These are phyloP conservation scores for Cygnus olor DNA, from an alignment of 2,797 vertebrate species.

Conservation along the genomic window DNA sequence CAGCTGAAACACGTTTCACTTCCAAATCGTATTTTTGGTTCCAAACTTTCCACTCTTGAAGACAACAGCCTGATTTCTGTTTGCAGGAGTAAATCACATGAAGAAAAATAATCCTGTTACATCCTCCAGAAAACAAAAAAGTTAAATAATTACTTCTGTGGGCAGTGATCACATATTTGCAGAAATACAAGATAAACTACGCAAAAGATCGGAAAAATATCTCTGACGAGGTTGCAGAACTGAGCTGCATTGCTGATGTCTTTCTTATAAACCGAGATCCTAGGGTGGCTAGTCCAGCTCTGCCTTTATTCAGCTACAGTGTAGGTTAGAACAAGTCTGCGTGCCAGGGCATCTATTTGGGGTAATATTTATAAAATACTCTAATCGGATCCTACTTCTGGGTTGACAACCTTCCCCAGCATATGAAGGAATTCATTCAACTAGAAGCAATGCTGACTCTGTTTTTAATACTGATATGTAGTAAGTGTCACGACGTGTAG, in stretches of 20 bases:
- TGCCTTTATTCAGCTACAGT: background rate
- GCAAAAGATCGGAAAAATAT: background rate
- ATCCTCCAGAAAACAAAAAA: background rate
- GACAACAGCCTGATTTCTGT: conserved; percentile 5
- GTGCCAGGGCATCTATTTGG: background rate
- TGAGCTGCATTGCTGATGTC: background rate
- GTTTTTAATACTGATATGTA: background rate
- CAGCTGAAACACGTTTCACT: conserved; percentile 19
- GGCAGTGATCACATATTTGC: background rate
- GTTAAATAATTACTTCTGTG: background rate
- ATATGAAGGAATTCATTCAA: background rate
- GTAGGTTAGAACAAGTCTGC: background rate
- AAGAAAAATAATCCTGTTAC: background rate
- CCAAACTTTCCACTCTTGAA: background rate
- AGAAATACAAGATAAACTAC: background rate
- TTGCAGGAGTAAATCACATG: background rate
- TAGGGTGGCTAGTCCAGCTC: background rate
- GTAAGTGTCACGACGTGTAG: accelerated
- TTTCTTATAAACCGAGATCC: background rate
- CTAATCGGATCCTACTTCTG: background rate
- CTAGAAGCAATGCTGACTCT: background rate
- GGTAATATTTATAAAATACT: background rate
- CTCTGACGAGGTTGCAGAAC: background rate
- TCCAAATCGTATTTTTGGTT: background rate
- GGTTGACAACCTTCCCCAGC: background rate